These are phyloP conservation scores for Sipha flava DNA, from an alignment of 1,140 invertebrate species.

Conservation along the genomic window DNA sequence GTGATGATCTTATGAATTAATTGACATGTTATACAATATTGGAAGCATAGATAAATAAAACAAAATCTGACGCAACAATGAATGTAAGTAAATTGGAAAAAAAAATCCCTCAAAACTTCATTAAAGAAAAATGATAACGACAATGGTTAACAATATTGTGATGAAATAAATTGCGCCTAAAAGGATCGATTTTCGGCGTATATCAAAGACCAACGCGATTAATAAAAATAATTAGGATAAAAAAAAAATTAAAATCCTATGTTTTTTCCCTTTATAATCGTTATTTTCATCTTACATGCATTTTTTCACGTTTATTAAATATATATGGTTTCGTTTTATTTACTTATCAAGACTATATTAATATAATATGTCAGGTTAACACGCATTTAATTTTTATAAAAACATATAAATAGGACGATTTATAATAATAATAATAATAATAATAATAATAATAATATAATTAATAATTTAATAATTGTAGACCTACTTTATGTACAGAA, in stretches of 20 bases:
- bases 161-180: not conserved
- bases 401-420: conserved; percentile 25
- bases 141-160: not conserved
- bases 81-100: not conserved
- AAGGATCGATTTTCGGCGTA: not conserved
- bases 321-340: not conserved
- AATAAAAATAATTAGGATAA: not conserved
- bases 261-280: not conserved
- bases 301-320: not conserved
- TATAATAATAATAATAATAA: conserved; percentile 19
- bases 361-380: conserved; percentile 19
- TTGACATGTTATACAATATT: conserved; percentile 1
- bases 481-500: conserved; percentile 28
- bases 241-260: not conserved
- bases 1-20: conserved; percentile 18
- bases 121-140: not conserved
- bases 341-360: conserved; percentile 7
- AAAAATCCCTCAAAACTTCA: not conserved
- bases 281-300: not conserved
- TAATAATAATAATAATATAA: conserved; percentile 12
- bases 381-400: conserved; percentile 7
- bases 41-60: conserved; percentile 21
- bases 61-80: not conserved
- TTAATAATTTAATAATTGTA: conserved; percentile 31
- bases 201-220: not conserved